A percentile compares a stretch with the other conserved stretches of the same genome.
phyloP scores from a whole-genome alignment of 2,113 vertebrate genomes.

The Triplophysa dalaica region DNA sequence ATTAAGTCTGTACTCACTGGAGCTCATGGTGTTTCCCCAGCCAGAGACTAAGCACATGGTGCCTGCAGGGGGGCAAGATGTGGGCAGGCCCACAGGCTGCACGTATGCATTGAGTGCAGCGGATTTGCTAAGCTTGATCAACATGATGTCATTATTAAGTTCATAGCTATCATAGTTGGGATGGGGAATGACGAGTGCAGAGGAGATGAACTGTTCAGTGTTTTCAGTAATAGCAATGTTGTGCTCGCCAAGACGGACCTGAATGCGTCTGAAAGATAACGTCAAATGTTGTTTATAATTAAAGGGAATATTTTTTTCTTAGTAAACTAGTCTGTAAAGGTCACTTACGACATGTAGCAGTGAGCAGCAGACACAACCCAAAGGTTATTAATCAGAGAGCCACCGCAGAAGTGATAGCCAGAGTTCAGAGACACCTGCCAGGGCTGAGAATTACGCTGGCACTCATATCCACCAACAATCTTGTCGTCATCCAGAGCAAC shows the following conservation, averaged over 20 bases:
- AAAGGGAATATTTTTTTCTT: no score
- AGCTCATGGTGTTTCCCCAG: slow-evolving; percentile 77
- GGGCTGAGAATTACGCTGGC: slow-evolving; percentile 60
- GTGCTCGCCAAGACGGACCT: neutral
- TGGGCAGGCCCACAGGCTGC: slow-evolving; percentile 69
- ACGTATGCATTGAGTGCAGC: slow-evolving; percentile 69
- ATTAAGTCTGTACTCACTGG: neutral
- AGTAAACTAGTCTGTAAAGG: neutral
- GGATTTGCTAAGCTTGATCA: slow-evolving; percentile 64
- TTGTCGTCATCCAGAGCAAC: slow-evolving; percentile 67
- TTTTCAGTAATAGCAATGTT: rapidly evolving
- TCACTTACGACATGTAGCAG: neutral
- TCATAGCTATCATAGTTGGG: slow-evolving; percentile 61
- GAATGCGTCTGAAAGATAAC: neutral
- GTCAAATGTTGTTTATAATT: neutral
- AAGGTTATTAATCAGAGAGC: neutral
- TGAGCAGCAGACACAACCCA: slow-evolving; percentile 31
- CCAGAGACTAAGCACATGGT: slow-evolving; percentile 80
- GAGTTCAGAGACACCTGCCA: slow-evolving; percentile 69
- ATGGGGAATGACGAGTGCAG: slow-evolving; percentile 60
- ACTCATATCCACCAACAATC: slow-evolving; percentile 74
- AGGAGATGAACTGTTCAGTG: neutral
- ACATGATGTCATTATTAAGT: slow-evolving; percentile 67
- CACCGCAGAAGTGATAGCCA: slow-evolving; percentile 54
- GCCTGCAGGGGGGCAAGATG: slow-evolving; percentile 63